phyloP scores from a whole-genome alignment of 2,113 vertebrate genomes.

The Octodon degus region DNA sequence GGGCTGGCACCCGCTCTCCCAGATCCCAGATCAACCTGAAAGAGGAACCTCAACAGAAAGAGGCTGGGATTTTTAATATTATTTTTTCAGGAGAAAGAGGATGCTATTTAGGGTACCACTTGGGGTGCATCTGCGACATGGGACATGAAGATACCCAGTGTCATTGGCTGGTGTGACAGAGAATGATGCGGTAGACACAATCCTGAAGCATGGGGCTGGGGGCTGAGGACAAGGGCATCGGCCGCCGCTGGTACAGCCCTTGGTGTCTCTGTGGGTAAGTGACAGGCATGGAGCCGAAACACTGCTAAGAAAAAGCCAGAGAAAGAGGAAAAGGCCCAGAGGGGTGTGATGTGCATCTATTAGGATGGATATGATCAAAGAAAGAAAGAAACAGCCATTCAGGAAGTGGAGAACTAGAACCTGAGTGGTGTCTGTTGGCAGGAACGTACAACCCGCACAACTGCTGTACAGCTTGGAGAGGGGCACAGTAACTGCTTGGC shows the following conservation, averaged over 20 bases:
- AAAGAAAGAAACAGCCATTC: neutral
- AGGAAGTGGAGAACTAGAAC: neutral
- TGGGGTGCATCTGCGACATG: neutral
- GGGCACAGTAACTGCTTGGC: no score
- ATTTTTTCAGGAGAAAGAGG: neutral
- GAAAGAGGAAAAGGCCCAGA: neutral
- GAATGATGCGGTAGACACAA: accelerated
- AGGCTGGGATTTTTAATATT: neutral
- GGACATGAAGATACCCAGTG: neutral
- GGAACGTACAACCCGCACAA: neutral
- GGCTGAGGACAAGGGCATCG: accelerated
- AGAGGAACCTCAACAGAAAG: neutral
- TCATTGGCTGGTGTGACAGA: neutral
- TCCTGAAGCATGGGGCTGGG: neutral
- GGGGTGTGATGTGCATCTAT: accelerated
- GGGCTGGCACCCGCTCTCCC: neutral
- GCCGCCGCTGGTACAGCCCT: accelerated
- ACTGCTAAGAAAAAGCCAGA: neutral
- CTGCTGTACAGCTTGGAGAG: neutral
- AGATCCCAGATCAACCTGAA: no score
- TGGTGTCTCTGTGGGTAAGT: neutral
- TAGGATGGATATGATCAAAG: no score
- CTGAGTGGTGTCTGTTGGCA: neutral
- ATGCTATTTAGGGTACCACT: neutral
- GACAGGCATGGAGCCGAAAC: accelerated